Evolutionary conservation across 2,888 invertebrate genomes (phyloP), one percentile per base, ranked within the genome.

Genomic region (Hymenopus coronatus): DNA sequence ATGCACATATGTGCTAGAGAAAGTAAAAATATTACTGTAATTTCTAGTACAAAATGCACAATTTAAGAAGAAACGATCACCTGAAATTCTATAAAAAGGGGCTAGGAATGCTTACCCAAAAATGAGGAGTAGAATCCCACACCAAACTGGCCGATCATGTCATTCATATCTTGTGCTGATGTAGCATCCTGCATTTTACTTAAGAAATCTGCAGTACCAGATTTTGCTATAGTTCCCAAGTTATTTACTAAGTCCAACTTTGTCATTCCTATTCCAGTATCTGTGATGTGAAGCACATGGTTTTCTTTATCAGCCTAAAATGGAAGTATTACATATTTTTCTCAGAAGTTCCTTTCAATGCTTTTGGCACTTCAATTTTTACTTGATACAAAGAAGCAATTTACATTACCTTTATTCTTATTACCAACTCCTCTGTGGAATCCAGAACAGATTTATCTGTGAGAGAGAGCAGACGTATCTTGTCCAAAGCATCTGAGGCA

Each of bases 61-160:
- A n/a, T n/a, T n/a, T 4, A 33, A 6, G 33, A 33, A 7, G 6
- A 33, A 33, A 33, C 1, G 33, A 33, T 33, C 6, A 4, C 8
- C 6, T 33, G 33, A 33, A 33, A 33, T 33, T 33, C 6, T 2
- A 7, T 33, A 7, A 2, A 33, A 7, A 33, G 8, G 6, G 8
- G 8, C 8, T 7, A 2, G 3, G 20, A 20, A 4, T 33, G 46
- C 33, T 87, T 87, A 87, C 87, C 93, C 88, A 98, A 95, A 94
- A 99, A 99, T 3, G 99, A 97, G 0, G 99, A 99, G 94, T 99
- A 99, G 94, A 99, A 99, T 90, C 99, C 99, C 91, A 99, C 99
- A 93, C 99, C 99, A 94, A 99, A 99, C 94, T 99, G 99, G 7
- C 99, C 99, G 94, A 99, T 99, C 96, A 99, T 97, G 94, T 99